These are phyloP conservation scores for Manis pentadactyla DNA, from an alignment of 2,797 vertebrate species.

Conservation along the genomic window DNA sequence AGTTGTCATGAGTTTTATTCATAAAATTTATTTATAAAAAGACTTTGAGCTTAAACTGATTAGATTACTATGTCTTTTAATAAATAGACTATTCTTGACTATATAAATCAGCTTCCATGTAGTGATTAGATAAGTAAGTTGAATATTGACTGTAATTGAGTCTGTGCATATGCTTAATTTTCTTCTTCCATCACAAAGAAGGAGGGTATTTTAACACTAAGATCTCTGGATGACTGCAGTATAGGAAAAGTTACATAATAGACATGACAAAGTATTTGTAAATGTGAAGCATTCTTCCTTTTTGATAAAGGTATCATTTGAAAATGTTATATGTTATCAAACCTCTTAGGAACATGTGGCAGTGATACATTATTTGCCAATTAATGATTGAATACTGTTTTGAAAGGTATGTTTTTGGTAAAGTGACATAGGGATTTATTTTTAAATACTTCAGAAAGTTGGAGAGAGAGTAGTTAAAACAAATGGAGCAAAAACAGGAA, in stretches of 20 bases:
- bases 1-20: slow-evolving; percentile 28
- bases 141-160: neutral
- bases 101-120: neutral
- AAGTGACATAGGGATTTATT: neutral
- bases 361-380: neutral
- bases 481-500: neutral
- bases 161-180: neutral
- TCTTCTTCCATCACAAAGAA: neutral
- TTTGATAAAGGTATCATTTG: neutral
- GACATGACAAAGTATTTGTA: neutral
- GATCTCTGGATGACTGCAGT: neutral
- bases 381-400: neutral
- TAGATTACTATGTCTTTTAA: neutral
- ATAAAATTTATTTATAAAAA: neutral
- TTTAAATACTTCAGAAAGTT: neutral
- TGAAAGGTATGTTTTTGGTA: neutral
- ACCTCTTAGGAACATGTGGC: neutral
- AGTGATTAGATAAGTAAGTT: neutral
- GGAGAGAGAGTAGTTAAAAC: neutral
- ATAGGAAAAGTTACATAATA: neutral
- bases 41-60: neutral
- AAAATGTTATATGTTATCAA: neutral
- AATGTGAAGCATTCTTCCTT: neutral
- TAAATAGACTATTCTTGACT: neutral
- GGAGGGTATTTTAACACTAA: neutral